A percentile compares a stretch with the other conserved stretches of the same genome.
Conservation (phyloP, 2,113 vertebrate species). For the Pelvicachromis taeniatus region DNA sequence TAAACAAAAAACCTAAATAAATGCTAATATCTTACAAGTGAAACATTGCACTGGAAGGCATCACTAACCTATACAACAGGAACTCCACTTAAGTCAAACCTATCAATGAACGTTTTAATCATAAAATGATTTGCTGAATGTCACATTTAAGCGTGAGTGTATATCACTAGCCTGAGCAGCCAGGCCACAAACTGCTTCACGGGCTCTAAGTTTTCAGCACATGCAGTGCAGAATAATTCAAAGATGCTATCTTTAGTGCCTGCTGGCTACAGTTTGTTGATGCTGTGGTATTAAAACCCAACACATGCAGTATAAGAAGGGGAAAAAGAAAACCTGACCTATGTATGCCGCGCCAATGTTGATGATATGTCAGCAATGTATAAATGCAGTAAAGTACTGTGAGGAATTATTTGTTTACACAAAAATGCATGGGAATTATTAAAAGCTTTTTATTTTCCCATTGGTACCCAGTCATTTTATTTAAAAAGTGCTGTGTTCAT, state of each 20-base stretch:
- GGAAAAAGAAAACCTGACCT: background rate
- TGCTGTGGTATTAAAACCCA: constrained; percentile 13
- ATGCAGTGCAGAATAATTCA: background rate
- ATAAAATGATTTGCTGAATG: background rate
- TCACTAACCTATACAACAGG: background rate
- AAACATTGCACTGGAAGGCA: background rate
- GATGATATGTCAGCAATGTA: constrained; percentile 70
- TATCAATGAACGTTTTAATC: background rate
- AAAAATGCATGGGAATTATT: constrained; percentile 82
- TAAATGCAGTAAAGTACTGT: constrained; percentile 47
- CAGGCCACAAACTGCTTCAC: background rate
- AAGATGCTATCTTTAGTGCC: constrained; percentile 16
- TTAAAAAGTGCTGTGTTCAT: background rate
- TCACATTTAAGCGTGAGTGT: background rate
- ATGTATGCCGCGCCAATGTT: background rate
- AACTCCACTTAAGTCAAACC: background rate
- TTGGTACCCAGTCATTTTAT: background rate
- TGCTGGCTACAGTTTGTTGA: constrained; percentile 34
- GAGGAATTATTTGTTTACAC: constrained; percentile 77
- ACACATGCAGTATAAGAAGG: constrained; percentile 9
- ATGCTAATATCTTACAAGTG: background rate
- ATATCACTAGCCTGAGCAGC: background rate
- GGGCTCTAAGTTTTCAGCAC: background rate
- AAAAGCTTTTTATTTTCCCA: constrained; percentile 76
- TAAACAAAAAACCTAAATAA: rapidly evolving